Evolutionary conservation across 2,797 vertebrate species (phyloP), one percentile per base, ranked within the genome.

Genomic region (Phyllotis vaccarum): DNA sequence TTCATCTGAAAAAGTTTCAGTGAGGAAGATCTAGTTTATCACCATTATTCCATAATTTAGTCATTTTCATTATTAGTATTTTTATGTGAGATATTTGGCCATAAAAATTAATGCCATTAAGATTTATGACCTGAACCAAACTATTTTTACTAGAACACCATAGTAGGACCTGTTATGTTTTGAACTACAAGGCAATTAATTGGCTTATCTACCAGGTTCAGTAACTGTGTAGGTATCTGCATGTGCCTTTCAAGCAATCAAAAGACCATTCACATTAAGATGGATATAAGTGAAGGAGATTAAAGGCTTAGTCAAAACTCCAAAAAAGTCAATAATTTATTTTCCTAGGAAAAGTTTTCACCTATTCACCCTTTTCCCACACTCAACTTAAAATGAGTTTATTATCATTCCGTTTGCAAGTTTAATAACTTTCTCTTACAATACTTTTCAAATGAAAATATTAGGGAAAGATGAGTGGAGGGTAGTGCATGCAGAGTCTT

Each of bases 301-400:
- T 86, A 68, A 46, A 88, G 24, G 5, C 3, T 37, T 19, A 87
- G 12, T 27, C 52, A 37, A 94, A 19, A 74, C 54, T 79, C 34
- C 83, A 11, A 66, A 60, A 90, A 90, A 87, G 17, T 9, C 31
- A 54, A 46, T 92, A 60, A 58, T 92, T 95, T 62, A 60, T 46
- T 13, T 40, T 92, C 37, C 46, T 6, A 62, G 37, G 4, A 75
- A 93, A 96, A 75, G 16, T 64, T 49, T 49, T 89, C 24, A 90
- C 4, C 2, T 64, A 24, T 3, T 10, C 7, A 78, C 10, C 14
- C 2, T 54, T n/a, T 89, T 56, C 72, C 31, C 40, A 49, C 34
- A 49, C 43, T 31, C 52, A 80, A 52, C 62, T 97, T 90, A 11
- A 81, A 6, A 46, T 93, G n/a, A 76, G 74, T 87, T 88, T 40